Evolutionary conservation across 2,113 vertebrate species (phyloP), one percentile per base, ranked within the genome.

Genomic region (Pterocles burchelli): DNA sequence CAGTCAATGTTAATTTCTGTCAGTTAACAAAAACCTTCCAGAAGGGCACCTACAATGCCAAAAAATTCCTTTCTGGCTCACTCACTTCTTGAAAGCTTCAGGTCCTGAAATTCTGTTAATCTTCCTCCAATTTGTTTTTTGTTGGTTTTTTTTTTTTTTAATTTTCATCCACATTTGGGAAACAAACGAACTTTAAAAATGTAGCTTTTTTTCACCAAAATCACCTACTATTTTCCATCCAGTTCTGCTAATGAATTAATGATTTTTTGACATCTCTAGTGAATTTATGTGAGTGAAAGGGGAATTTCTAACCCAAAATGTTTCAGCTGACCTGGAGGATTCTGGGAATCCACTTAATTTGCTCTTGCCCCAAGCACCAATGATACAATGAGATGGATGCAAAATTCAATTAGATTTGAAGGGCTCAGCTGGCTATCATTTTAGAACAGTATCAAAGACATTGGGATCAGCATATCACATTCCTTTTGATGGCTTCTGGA

Each of bases 361-460:
- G 25, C 28, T 95, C 24, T 52, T 84, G 61, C 51, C 68, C 76
- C 89, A 34, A 84, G 52, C 52, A 80, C 48, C 79, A 83, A 33
- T 59, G 34, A 10, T 59, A 88, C 79, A 92, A 70, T 86, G 75
- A 95, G 90, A 95, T 94, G 72, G 92, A 96, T 95, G 83, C 73
- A 95, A 94, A 93, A 95, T 92, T 96, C 86, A 92, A 90, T 92
- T 92, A 97, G 34, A 77, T 88, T 85, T 89, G 91, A 95, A 95
- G 65, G 83, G 80, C 94, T 96, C 95, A 96, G 91, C 93, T 95
- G 83, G 94, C 82, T 92, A 96, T 85, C 75, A 2, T 86, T 95
- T 96, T 90, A 96, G 79, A 94, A 94, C 59, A 70, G 62, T 36
- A 90, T 94, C 95, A 97, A 94, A 96, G 94, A 26, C 86, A 84